phyloP scores from a whole-genome alignment of 2,888 invertebrate genomes.

The Hermaeophaga mercurialis region DNA sequence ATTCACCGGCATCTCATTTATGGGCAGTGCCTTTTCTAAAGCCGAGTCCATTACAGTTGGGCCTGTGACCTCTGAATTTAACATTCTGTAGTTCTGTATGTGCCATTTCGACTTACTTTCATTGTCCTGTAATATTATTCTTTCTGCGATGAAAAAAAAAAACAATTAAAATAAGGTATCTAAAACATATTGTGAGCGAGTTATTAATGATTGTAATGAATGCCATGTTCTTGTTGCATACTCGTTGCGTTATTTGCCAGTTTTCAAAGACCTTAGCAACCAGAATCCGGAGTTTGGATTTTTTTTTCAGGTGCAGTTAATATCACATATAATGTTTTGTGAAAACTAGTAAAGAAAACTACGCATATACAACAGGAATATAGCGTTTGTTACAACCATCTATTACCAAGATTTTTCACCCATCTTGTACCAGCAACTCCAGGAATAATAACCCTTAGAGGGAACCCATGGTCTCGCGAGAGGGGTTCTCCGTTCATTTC shows the following conservation, averaged over 20 bases:
- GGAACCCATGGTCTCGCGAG: constrained; percentile 75
- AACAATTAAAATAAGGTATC: neutral
- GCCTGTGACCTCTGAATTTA: constrained; percentile 75
- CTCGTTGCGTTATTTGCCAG: too few relatives aligned
- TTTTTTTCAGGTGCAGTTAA: too few relatives aligned
- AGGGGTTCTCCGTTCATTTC: constrained; percentile 91
- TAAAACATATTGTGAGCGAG: too few relatives aligned
- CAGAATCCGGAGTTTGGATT: too few relatives aligned
- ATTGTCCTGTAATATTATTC: constrained; percentile 75
- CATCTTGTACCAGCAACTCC: constrained; percentile 93
- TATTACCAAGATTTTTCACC: constrained; percentile 92
- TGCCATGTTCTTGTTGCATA: too few relatives aligned
- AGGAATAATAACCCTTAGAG: constrained; percentile 86
- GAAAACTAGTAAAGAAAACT: too few relatives aligned
- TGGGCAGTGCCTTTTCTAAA: constrained; percentile 52
- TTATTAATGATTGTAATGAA: too few relatives aligned
- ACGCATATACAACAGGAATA: too few relatives aligned
- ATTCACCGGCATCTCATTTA: constrained; percentile 69
- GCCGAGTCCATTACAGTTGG: constrained; percentile 86
- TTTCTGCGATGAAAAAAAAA: constrained; percentile 40
- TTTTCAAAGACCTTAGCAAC: too few relatives aligned
- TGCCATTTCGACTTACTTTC: constrained; percentile 96
- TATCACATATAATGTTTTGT: too few relatives aligned
- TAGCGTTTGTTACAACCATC: too few relatives aligned
- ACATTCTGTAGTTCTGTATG: constrained; percentile 91